phyloP scores from a whole-genome alignment of 2,888 invertebrate genomes.

The Nudaria mundana region DNA sequence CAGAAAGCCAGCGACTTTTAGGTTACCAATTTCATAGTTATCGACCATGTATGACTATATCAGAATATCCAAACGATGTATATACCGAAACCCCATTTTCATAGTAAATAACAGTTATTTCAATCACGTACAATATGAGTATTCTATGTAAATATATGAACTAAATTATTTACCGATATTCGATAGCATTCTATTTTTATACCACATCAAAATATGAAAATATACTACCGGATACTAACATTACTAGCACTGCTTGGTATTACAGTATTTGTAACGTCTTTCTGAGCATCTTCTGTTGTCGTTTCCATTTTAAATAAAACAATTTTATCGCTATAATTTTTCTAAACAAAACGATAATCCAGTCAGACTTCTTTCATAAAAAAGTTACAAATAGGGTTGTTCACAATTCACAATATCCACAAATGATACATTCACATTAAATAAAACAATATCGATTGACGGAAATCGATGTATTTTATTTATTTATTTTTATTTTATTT shows the following conservation, averaged over 20 bases:
- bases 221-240: constrained; percentile 43
- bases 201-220: constrained; percentile 34
- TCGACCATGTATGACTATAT: constrained; percentile 9
- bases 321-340: constrained; percentile 28
- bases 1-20: constrained; percentile 57
- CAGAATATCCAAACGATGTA: not conserved
- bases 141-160: constrained; percentile 15
- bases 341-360: constrained; percentile 43
- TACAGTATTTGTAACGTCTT: constrained; percentile 49
- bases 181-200: constrained; percentile 71
- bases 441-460: not conserved
- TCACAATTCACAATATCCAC: constrained; percentile 9
- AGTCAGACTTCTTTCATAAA: too few relatives aligned
- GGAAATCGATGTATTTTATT: not conserved
- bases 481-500: too few relatives aligned
- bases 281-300: constrained; percentile 50
- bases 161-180: constrained; percentile 51
- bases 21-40: constrained; percentile 55
- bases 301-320: constrained; percentile 60
- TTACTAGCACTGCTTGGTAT: constrained; percentile 41
- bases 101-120: too few relatives aligned
- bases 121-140: constrained; percentile 14
- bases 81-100: too few relatives aligned
- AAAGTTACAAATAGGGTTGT: constrained; percentile 27
- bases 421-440: too few relatives aligned